These are phyloP conservation scores for Entomobrya proxima DNA, from an alignment of 2,888 invertebrate genomes.

Conservation along the genomic window DNA sequence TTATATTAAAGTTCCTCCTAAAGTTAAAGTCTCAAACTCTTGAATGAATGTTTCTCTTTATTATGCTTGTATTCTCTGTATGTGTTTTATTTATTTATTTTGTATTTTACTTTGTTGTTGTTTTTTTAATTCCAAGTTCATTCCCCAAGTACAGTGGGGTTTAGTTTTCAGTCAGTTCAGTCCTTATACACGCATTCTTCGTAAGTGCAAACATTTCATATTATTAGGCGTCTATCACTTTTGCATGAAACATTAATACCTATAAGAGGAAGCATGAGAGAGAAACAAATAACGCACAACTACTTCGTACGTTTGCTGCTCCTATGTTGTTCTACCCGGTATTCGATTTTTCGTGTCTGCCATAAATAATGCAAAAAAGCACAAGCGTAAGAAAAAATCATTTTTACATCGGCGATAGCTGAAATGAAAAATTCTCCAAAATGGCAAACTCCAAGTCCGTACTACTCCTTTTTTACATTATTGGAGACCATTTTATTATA, in stretches of 20 bases:
- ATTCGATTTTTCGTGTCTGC: not conserved
- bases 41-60: too few species aligned
- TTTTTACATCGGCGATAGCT: not conserved
- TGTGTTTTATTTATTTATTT: too few species aligned
- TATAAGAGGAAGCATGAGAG: not conserved
- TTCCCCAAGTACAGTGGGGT: too few species aligned
- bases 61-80: too few species aligned
- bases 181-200: not conserved
- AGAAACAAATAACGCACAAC: not conserved
- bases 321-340: not conserved
- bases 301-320: not conserved
- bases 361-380: conserved; percentile 32
- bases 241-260: not conserved
- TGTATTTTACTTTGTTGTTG: too few species aligned
- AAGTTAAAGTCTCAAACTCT: too few species aligned
- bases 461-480: not conserved
- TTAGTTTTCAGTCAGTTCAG: conserved; percentile 23
- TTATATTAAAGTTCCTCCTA: too few species aligned
- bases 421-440: conserved; percentile 16
- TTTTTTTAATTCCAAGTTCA: too few species aligned
- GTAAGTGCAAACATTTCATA: conserved; percentile 4
- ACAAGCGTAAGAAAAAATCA: not conserved
- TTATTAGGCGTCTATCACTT: conserved; percentile 12
- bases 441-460: not conserved
- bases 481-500: not conserved